These are phyloP conservation scores for Sardinella longiceps DNA, from an alignment of 2,797 vertebrate species.

Conservation along the genomic window DNA sequence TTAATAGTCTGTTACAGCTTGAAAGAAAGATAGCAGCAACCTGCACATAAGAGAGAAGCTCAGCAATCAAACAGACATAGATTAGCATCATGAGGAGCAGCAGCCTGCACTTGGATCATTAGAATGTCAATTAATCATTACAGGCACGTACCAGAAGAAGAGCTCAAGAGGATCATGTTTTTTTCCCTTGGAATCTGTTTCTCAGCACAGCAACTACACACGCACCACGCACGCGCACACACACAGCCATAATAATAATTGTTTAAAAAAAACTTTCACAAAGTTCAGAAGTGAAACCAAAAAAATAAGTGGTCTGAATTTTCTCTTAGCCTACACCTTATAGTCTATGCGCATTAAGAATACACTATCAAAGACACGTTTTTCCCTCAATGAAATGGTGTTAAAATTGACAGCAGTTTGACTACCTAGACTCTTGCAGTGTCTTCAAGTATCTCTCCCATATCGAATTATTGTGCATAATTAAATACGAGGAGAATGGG, in stretches of 20 bases:
- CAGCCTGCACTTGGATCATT: neutral
- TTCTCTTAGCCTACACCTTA: no score
- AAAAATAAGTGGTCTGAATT: neutral
- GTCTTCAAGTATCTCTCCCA: neutral
- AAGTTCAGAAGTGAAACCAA: neutral
- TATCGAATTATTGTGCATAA: neutral
- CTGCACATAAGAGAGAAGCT: neutral
- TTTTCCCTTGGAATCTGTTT: slow-evolving; percentile 46
- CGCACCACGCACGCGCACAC: neutral
- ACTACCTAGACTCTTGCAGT: neutral
- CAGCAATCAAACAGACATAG: neutral
- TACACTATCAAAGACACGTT: no score
- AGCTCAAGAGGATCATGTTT: slow-evolving; percentile 77
- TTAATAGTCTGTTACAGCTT: neutral
- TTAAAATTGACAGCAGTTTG: neutral
- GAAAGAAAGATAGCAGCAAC: neutral
- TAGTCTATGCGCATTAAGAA: neutral
- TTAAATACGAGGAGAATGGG: neutral
- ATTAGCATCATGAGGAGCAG: neutral
- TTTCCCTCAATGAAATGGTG: neutral
- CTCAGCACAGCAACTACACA: slow-evolving; percentile 63
- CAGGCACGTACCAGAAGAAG: slow-evolving; percentile 72
- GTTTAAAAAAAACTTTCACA: neutral
- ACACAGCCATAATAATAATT: neutral
- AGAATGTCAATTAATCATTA: neutral